Percentiles rank a stretch among this genome's conserved stretches.
These are phyloP conservation scores for Mesembrinibis cayennensis DNA, from an alignment of 2,113 vertebrate genomes.

Conservation along the genomic window DNA sequence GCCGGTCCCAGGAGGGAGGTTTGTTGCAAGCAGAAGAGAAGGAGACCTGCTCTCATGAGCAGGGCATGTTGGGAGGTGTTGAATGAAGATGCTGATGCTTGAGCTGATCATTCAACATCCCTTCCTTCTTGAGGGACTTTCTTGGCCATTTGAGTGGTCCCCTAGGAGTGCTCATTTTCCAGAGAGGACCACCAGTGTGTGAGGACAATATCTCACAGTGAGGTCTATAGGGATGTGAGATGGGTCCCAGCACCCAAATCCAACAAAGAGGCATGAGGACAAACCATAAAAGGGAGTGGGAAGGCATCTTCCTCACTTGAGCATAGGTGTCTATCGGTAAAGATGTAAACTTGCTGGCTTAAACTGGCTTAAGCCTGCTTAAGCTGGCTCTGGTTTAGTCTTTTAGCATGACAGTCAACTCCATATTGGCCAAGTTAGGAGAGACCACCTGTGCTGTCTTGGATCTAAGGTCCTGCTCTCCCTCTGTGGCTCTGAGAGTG, in stretches of 20 bases:
- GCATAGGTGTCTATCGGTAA: background rate
- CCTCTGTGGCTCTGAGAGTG: background rate
- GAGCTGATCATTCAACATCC: background rate
- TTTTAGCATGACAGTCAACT: accelerated
- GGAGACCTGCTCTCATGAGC: background rate
- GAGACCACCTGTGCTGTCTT: accelerated
- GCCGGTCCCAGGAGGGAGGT: background rate
- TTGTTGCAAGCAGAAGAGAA: background rate
- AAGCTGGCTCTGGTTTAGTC: background rate
- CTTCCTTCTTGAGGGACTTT: background rate
- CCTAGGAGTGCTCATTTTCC: background rate
- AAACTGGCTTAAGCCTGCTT: background rate
- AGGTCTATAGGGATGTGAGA: background rate
- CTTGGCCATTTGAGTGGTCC: background rate
- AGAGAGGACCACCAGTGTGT: background rate
- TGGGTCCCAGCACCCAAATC: background rate
- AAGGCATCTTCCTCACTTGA: background rate
- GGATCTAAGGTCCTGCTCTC: background rate
- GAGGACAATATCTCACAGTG: background rate
- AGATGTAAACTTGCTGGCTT: background rate
- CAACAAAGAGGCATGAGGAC: background rate
- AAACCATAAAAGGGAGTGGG: background rate
- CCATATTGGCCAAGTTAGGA: background rate
- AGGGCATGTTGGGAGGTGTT: background rate
- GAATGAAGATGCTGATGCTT: background rate